Percentiles rank a stretch among this genome's conserved stretches.
Evolutionary conservation across 2,797 vertebrate genomes (phyloP).

Genomic region (Muscicapa comitata): DNA sequence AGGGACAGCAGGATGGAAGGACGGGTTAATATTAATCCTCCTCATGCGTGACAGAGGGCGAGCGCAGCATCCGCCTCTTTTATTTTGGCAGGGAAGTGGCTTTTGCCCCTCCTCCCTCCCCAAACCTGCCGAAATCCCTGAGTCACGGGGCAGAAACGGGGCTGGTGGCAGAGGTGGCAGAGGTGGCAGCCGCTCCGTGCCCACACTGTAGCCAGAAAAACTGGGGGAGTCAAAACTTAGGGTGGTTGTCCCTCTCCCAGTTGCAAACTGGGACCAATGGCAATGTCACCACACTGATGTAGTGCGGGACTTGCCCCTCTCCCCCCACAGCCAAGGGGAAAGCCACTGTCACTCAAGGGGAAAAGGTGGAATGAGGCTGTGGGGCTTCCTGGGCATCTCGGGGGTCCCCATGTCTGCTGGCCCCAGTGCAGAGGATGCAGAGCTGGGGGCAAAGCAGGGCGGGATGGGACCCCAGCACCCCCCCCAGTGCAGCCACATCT

Average conservation of each 20-base stretch:
- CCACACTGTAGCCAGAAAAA: rapidly evolving
- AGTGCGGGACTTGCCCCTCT: too few species aligned
- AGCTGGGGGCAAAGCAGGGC: not conserved
- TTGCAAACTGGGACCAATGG: not conserved
- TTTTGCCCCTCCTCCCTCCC: not conserved
- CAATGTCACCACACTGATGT: rapidly evolving
- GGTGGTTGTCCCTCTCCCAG: not conserved
- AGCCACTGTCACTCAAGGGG: not conserved
- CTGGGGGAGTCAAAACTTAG: rapidly evolving
- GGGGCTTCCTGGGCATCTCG: rapidly evolving
- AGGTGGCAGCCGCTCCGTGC: not conserved
- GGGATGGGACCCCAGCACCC: not conserved
- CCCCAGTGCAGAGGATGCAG: rapidly evolving
- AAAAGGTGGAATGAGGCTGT: not conserved
- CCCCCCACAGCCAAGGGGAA: too few species aligned
- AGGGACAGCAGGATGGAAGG: not conserved
- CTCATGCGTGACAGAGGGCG: not conserved
- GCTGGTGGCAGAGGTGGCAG: not conserved
- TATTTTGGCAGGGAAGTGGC: conserved; percentile 3
- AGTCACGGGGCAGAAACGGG: not conserved
- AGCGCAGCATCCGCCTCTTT: not conserved
- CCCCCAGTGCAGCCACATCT: not conserved
- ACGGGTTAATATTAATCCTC: conserved; percentile 6
- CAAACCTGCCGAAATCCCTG: conserved; percentile 34
- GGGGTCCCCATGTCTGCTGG: not conserved